Base-by-base conservation (phyloP, 2,888 invertebrate genomes). In the Nectonema munidae region DNA sequence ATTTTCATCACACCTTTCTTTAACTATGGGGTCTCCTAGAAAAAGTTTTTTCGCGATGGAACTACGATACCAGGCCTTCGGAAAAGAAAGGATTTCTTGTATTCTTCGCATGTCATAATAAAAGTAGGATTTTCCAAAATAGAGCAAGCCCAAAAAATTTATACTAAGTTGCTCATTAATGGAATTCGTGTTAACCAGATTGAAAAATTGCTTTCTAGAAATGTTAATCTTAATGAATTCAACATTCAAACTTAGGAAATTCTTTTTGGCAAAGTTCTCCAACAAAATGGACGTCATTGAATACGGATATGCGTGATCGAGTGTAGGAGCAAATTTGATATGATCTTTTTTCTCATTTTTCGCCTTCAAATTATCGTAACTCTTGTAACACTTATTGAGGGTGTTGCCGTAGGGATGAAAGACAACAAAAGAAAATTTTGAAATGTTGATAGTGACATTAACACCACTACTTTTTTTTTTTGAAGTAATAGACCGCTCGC, bases 51-150 rank as follows among this genome's bases (percentile, higher is more conserved):
- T 63, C 19, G 86, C 79, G 48, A 95, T 76, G 46, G 74, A 74
- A 28, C 77, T 66, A 2, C 86, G 62, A 56, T 95, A 95, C 95
- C 95, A 95, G 11, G 89, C 86, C 57, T 81, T 81, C 0, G 89
- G 89, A 54, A 95, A 86, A 1, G 83, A 81, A 41, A 95, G 61
- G 49, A 95, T 83, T 60, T 95, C 95, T 0, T 79, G 74, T 43
- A 95, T 58, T 1, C 89, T 66, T 21, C 89, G 66, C 83, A 95
- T 89, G 54, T 95, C 89, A 56, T 89, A 95, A 52, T 86, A 83
- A 57, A 95, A 89, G 17, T 75, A 50, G 3, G 61, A 59, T 14
- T 51, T 45, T 16, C 50, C 49, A 30, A 54, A 46, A 14, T 47
- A 45, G 3, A 44, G 42, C n/a, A 47, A 14, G 20, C 35, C 35